Evolutionary conservation across 2,113 vertebrate species (phyloP).

Genomic region (Aplodontia rufa): DNA sequence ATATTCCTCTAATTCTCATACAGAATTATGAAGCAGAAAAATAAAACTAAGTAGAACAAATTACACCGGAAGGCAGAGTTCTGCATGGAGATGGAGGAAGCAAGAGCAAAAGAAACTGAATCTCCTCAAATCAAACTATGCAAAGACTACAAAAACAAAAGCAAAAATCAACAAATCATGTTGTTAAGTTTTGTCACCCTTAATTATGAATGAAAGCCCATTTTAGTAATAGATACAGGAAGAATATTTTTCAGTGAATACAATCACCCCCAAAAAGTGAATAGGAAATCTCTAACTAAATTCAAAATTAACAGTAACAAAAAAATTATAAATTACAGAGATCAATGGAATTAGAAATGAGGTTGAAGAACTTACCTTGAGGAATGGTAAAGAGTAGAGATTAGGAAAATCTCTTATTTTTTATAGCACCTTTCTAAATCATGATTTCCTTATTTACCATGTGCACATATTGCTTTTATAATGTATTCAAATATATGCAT

Average conservation of each 20-base stretch:
- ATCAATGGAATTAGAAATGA: constrained; percentile 6
- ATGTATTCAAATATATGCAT: not conserved
- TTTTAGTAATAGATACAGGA: not conserved
- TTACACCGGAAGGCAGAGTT: not conserved
- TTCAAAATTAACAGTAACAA: not conserved
- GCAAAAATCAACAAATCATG: not conserved
- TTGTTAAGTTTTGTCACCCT: not conserved
- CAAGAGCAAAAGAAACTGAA: not conserved
- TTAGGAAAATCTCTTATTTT: not conserved
- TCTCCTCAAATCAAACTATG: not conserved
- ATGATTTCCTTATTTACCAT: not conserved
- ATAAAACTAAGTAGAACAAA: not conserved
- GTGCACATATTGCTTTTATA: not conserved
- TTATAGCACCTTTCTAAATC: not conserved
- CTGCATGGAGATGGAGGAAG: not conserved
- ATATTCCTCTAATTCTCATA: not conserved
- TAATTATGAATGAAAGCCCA: not conserved
- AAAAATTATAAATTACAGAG: constrained; percentile 13
- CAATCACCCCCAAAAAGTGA: not conserved
- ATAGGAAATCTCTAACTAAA: not conserved
- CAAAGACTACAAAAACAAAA: not conserved
- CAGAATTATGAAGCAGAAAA: not conserved
- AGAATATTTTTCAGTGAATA: not conserved
- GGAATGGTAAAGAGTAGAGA: not conserved
- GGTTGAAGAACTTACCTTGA: not conserved